Evolutionary conservation across 2,113 vertebrate species (phyloP).

Genomic region (Perca fluviatilis): DNA sequence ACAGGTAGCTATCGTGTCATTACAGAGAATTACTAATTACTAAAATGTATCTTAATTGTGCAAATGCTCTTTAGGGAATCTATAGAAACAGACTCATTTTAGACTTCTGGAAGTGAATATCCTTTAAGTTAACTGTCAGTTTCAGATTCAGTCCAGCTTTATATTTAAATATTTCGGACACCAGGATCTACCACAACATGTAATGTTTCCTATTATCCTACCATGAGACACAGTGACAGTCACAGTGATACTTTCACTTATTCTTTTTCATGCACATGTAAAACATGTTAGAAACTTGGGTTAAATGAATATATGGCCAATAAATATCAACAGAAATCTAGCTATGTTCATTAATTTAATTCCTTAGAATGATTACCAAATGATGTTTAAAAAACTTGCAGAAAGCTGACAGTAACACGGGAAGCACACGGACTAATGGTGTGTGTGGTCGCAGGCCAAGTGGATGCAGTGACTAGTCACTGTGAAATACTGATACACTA

Average conservation of each 20-base stretch:
- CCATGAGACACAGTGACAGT: background rate
- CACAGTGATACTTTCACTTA: background rate
- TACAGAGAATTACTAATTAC: no score
- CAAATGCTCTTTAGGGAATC: background rate
- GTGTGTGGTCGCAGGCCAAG: background rate
- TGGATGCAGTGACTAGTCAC: background rate
- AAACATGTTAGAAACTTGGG: no score
- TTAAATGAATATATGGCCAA: background rate
- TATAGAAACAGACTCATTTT: background rate
- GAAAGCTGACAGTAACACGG: background rate
- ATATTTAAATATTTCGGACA: background rate
- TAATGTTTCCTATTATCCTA: background rate
- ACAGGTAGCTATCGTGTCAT: background rate
- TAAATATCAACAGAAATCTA: background rate
- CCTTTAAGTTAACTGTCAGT: background rate
- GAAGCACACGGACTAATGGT: background rate
- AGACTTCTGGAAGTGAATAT: background rate
- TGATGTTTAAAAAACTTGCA: background rate
- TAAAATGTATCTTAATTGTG: background rate
- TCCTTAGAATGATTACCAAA: background rate
- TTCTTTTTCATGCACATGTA: background rate
- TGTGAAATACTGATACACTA: constrained; percentile 13
- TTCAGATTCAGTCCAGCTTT: background rate
- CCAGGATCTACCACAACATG: background rate
- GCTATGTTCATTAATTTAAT: background rate